Percentiles rank a stretch among this genome's conserved stretches.
These are phyloP conservation scores for Limnodromus scolopaceus DNA, from an alignment of 2,797 vertebrate species.

Conservation along the genomic window DNA sequence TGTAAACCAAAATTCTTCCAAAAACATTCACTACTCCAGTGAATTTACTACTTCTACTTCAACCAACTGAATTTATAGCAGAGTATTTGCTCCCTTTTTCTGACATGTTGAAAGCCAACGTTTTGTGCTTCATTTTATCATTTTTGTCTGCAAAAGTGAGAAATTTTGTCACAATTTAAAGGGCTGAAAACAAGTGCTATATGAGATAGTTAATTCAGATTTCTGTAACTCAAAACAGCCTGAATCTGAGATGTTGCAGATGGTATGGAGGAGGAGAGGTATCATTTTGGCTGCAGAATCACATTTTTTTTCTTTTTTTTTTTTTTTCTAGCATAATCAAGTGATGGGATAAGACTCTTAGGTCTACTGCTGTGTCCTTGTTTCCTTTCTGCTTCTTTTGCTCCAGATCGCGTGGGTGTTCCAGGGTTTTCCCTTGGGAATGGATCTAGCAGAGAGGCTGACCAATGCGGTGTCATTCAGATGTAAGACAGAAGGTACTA, in stretches of 20 bases:
- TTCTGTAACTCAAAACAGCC: slow-evolving; percentile 29
- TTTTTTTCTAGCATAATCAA: not conserved
- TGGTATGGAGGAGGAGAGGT: slow-evolving; percentile 58
- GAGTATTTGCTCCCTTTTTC: not conserved
- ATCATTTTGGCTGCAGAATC: not conserved
- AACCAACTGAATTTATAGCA: not conserved
- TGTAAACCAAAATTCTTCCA: not conserved
- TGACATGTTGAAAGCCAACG: not conserved
- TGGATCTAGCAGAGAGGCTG: not conserved
- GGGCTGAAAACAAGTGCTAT: slow-evolving; percentile 12
- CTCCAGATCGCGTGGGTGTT: not conserved
- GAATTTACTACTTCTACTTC: not conserved
- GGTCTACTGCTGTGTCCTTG: not conserved
- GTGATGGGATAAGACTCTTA: not conserved
- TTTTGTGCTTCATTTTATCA: not conserved
- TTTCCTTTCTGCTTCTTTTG: not conserved
- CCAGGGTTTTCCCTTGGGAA: not conserved
- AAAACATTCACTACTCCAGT: not conserved
- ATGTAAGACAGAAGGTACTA: not conserved
- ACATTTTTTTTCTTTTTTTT: not conserved
- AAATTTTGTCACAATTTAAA: not conserved
- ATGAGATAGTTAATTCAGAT: slow-evolving; percentile 9
- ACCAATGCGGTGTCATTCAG: not conserved
- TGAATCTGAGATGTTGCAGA: slow-evolving; percentile 46
- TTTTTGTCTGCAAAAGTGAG: not conserved